These are phyloP conservation scores for Drosophila tropicalis DNA, from an alignment of 1,140 invertebrate genomes.

Conservation along the genomic window DNA sequence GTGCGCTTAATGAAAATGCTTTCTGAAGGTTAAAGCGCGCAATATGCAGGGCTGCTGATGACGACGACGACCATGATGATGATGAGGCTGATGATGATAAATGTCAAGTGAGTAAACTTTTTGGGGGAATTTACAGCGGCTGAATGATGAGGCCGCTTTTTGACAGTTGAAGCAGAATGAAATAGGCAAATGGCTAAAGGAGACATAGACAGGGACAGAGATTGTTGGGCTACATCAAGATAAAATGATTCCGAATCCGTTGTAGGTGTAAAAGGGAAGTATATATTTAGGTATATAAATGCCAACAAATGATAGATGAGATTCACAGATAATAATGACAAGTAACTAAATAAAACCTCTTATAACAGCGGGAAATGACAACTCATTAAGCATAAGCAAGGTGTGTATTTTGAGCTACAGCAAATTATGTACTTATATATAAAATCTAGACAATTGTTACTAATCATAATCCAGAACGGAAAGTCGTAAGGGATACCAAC, in stretches of 20 bases:
- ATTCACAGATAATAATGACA: slow-evolving; percentile 2
- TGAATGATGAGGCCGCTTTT: slow-evolving; percentile 59
- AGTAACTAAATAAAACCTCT: background rate
- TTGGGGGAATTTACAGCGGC: slow-evolving; percentile 11
- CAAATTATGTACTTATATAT: no score
- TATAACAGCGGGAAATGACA: slow-evolving; percentile 1
- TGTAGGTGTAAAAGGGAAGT: background rate
- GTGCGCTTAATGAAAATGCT: slow-evolving; percentile 62
- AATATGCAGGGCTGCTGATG: slow-evolving; percentile 38
- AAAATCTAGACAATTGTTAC: no score
- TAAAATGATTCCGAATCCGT: background rate
- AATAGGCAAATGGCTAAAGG: slow-evolving; percentile 23
- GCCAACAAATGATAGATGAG: slow-evolving; percentile 9
- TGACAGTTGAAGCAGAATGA: slow-evolving; percentile 46
- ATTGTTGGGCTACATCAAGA: background rate
- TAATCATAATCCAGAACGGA: no score
- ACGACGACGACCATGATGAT: slow-evolving; percentile 11
- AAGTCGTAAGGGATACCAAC: no score
- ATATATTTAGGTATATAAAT: background rate
- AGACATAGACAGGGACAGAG: background rate
- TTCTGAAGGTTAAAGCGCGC: slow-evolving; percentile 64
- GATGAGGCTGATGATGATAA: slow-evolving; percentile 43
- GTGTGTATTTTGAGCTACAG: background rate
- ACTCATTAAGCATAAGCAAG: background rate
- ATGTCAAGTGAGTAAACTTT: slow-evolving; percentile 50